phyloP scores from a whole-genome alignment of 2,113 vertebrate species.

The Micromys minutus region DNA sequence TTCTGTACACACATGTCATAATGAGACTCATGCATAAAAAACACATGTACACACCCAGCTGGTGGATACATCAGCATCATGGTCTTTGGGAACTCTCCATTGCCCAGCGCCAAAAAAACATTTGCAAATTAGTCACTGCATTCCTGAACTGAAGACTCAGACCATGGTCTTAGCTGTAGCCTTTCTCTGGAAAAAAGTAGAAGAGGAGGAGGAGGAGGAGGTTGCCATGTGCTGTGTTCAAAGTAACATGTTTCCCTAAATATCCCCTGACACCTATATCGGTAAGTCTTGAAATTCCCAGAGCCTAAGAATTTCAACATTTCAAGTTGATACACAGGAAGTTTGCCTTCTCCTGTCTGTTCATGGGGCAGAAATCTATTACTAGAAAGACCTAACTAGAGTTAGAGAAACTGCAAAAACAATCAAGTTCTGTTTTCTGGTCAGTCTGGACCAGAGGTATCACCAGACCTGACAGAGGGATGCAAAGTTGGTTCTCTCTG shows the following conservation, averaged over 20 bases:
- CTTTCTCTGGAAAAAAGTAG: not conserved
- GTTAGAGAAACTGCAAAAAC: slow-evolving; percentile 2
- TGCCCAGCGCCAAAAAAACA: not conserved
- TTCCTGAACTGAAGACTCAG: not conserved
- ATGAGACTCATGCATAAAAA: not conserved
- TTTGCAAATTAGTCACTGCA: not conserved
- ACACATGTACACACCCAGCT: not conserved
- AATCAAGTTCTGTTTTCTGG: not conserved
- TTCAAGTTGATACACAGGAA: slow-evolving; percentile 43
- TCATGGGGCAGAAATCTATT: slow-evolving; percentile 11
- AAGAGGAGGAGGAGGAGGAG: not conserved
- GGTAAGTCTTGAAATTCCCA: not conserved
- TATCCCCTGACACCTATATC: not conserved
- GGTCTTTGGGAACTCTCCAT: not conserved
- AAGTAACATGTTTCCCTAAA: not conserved
- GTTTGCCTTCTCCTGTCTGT: slow-evolving; percentile 53
- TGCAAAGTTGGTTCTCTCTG: not conserved
- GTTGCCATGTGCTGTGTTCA: not conserved
- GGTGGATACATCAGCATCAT: not conserved
- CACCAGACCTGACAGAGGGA: not conserved
- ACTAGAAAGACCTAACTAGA: slow-evolving; percentile 29
- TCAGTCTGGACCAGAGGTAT: not conserved
- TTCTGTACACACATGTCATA: not conserved
- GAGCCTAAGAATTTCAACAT: not conserved
- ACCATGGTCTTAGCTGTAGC: not conserved